Base-by-base conservation (phyloP, 2,888 invertebrate genomes). In the Danaus chrysippus region DNA sequence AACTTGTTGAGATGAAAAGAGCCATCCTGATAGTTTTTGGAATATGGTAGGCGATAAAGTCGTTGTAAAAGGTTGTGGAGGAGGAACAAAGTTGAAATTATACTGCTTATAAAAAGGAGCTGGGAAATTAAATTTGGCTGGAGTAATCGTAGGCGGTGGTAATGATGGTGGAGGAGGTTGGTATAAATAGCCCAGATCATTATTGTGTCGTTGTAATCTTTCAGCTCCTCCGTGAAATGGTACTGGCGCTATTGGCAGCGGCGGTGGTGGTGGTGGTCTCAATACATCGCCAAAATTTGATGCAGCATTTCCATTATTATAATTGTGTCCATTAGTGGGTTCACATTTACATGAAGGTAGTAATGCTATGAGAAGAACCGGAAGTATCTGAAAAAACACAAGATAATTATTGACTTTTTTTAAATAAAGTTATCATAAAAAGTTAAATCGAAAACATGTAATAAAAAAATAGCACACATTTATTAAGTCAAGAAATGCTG, bases 11-110 rank as follows among this genome's bases (percentile, higher is more conserved):
- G 92, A 92, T 0, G 94, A 92, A 71, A 93, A 93, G 0, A 94
- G 78, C 94, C 93, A 94, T 52, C 85, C 91, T 42, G 93, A 92
- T 9, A 94, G 81, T 81, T 91, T 92, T 63, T 93, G 91, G 60
- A 93, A 91, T 68, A 93, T 85, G 1, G 92, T 87, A n/a, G 92
- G 87, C 0, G 88, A 80, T 8, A 90, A 78, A 3, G 91, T 87
- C 0, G 86, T 81, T 49, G 84, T 75, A 62, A 89, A 84, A 6
- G 89, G 84, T 70, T 90, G 88, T 0, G 91, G 91, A 46, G 84
- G 79, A 34, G 90, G 89, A 3, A 89, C 85, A 62, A 88, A 90
- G 68, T 90, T 87, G 58, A 89, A 91, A 71, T 82, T 91, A 67
- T 87, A 90, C 68, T 89, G 90, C 71, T 87, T 90, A 64, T 90